Conservation (phyloP, 1,140 invertebrate species). For the Saccostrea cuccullata region DNA sequence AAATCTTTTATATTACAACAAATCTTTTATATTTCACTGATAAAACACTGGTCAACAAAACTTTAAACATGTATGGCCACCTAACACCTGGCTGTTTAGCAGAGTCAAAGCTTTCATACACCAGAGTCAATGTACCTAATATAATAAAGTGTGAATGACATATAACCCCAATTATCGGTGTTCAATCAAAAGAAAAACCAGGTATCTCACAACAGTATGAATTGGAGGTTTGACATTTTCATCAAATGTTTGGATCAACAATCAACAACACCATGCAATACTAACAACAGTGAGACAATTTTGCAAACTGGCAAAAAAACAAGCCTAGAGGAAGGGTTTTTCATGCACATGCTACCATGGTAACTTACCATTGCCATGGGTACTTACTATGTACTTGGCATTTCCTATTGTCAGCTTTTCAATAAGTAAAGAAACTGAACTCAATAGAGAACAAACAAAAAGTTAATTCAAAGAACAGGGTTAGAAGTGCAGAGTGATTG, state of each 20-base stretch:
- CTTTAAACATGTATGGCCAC: too few relatives aligned
- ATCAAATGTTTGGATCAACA: not conserved
- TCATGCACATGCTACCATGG: conserved; percentile 29
- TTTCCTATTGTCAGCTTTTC: conserved; percentile 33
- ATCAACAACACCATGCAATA: not conserved
- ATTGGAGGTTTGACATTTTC: not conserved
- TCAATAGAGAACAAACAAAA: conserved; percentile 22
- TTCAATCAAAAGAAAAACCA: not conserved
- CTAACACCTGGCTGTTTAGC: too few relatives aligned
- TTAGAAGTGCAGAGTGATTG: conserved; percentile 13
- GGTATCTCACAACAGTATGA: not conserved
- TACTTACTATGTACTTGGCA: conserved; percentile 35
- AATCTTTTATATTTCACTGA: too few relatives aligned
- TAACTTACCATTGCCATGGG: conserved; percentile 22
- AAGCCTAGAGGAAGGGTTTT: not conserved
- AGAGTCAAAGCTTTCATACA: too few relatives aligned
- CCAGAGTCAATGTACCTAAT: too few relatives aligned
- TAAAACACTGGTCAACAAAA: too few relatives aligned
- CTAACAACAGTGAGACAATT: not conserved
- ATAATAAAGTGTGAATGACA: too few relatives aligned
- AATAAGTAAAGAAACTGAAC: conserved; percentile 12
- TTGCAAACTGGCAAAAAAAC: not conserved
- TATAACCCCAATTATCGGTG: too few relatives aligned
- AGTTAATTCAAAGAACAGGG: not conserved
- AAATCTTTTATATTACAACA: too few relatives aligned